phyloP scores from a whole-genome alignment of 2,797 vertebrate genomes.

The Petrocephalus sullivani region DNA sequence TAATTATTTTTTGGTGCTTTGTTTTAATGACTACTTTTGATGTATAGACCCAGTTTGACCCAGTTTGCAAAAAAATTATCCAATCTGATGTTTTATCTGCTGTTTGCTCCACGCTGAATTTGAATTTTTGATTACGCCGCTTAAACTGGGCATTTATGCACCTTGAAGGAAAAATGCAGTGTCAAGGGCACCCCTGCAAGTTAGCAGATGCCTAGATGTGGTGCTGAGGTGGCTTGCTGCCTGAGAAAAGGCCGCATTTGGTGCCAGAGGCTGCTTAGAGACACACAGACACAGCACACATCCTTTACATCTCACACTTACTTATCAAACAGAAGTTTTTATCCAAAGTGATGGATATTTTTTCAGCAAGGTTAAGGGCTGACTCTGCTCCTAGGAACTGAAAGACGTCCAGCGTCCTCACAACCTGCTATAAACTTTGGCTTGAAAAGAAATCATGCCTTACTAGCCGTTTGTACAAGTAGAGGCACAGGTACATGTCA shows the following conservation, averaged over 20 bases:
- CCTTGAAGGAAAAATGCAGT: not conserved
- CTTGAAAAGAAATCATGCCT: too few species aligned
- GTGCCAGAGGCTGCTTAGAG: not conserved
- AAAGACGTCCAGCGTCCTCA: not conserved
- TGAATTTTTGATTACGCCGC: not conserved
- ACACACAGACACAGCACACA: not conserved
- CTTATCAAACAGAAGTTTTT: not conserved
- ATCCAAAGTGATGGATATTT: not conserved
- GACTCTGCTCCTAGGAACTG: not conserved
- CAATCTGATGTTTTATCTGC: not conserved
- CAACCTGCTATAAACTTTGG: not conserved
- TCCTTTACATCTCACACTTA: not conserved
- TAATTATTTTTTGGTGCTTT: not conserved
- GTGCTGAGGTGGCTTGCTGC: slow-evolving; percentile 26
- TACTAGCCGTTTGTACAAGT: too few species aligned
- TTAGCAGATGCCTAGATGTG: slow-evolving; percentile 26
- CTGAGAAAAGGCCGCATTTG: slow-evolving; percentile 32
- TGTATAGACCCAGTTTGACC: not conserved
- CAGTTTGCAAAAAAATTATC: not conserved
- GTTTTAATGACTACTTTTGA: not conserved
- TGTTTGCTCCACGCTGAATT: not conserved
- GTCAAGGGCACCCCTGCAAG: slow-evolving; percentile 21
- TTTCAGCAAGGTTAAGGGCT: not conserved
- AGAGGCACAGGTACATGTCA: too few species aligned
- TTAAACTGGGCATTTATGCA: not conserved